Evolutionary conservation across 1,140 invertebrate species (phyloP).

Genomic region (Aphelenchoides avenae): DNA sequence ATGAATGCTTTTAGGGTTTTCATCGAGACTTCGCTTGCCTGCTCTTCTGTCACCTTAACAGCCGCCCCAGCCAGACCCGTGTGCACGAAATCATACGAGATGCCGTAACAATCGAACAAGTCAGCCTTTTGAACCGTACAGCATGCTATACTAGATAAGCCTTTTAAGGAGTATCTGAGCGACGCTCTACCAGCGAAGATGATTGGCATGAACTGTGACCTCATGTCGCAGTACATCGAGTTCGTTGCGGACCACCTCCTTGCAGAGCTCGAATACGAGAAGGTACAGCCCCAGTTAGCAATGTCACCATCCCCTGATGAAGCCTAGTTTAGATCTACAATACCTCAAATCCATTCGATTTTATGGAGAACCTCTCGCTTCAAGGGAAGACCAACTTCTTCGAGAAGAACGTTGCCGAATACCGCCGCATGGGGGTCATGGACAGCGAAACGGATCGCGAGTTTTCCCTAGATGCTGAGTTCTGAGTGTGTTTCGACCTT

Average conservation of each 20-base stretch:
- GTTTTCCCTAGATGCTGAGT: no score
- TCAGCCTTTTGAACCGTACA: no score
- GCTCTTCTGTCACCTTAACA: slow-evolving; percentile 88
- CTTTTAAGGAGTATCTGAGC: slow-evolving; percentile 78
- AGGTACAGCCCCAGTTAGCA: no score
- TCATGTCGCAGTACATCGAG: slow-evolving; percentile 96
- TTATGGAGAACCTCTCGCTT: slow-evolving; percentile 96
- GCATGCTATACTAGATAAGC: neutral
- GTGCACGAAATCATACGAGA: slow-evolving; percentile 81
- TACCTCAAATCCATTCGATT: slow-evolving; percentile 94
- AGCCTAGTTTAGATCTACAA: slow-evolving; percentile 79
- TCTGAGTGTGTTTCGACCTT: no score
- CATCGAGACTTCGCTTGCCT: slow-evolving; percentile 98
- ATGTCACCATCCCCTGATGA: no score
- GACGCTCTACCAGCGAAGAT: slow-evolving; percentile 86
- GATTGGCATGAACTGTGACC: slow-evolving; percentile 92
- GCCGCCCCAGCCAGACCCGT: slow-evolving; percentile 75
- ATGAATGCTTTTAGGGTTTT: slow-evolving; percentile 71
- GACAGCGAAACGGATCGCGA: no score
- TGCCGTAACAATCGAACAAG: slow-evolving; percentile 90
- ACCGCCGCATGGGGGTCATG: no score
- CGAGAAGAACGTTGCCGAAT: slow-evolving; percentile 97
- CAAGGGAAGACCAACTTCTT: slow-evolving; percentile 99
- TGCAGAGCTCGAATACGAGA: slow-evolving; percentile 78
- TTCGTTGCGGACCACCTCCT: slow-evolving; percentile 94